Percentiles rank a stretch among this genome's conserved stretches.
These are phyloP conservation scores for Cryptoblepharus egeriae DNA, from an alignment of 2,797 vertebrate species.

Conservation along the genomic window DNA sequence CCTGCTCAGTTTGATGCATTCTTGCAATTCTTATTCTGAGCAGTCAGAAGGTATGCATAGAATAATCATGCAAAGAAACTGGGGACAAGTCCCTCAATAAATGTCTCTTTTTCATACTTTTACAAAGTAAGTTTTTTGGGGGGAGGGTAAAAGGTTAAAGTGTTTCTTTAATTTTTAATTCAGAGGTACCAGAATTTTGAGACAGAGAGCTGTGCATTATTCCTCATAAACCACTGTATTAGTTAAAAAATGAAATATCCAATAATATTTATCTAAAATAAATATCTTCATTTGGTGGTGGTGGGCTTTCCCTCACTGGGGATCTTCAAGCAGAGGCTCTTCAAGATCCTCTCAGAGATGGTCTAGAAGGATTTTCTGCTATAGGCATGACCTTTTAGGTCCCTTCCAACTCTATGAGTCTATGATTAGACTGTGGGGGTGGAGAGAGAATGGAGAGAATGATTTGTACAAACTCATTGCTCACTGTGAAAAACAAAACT, in stretches of 20 bases:
- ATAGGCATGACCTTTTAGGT: no score
- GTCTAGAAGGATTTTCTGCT: no score
- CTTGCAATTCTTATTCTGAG: no score
- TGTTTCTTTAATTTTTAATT: not conserved
- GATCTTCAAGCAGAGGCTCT: no score
- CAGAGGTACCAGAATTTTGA: not conserved
- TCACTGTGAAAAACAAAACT: conserved; percentile 20
- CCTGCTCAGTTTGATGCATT: no score
- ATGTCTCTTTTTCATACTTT: not conserved
- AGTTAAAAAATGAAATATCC: not conserved
- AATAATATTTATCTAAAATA: not conserved
- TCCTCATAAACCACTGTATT: not conserved
- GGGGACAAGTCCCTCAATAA: not conserved
- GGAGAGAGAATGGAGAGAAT: not conserved
- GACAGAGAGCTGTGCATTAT: not conserved
- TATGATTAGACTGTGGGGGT: not conserved
- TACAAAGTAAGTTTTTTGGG: not conserved
- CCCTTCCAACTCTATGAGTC: no score
- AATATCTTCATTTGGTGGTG: not conserved
- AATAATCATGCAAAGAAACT: not conserved
- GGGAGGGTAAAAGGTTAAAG: not conserved
- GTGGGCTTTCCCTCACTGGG: no score
- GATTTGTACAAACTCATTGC: not conserved
- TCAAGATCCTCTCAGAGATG: no score
- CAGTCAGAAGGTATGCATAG: not conserved